Evolutionary conservation across 1,140 invertebrate genomes (phyloP).

Genomic region (Drosophila micromelanica): DNA sequence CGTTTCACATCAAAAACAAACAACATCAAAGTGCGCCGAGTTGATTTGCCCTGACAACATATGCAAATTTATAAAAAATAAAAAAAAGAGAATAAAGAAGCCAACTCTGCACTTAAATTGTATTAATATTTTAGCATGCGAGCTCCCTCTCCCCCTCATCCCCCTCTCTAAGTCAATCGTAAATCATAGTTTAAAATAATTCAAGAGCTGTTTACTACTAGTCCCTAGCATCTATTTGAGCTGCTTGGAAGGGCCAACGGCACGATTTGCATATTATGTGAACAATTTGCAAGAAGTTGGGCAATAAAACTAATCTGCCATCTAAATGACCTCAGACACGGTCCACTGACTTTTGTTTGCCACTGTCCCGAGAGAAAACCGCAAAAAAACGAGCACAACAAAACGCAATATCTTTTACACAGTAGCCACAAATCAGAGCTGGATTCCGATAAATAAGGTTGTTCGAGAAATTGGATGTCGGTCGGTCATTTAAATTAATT

Average conservation of each 20-base stretch:
- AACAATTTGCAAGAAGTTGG: conserved; percentile 74
- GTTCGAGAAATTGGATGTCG: conserved; percentile 6
- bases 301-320: conserved; percentile 78
- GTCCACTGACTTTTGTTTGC: conserved; percentile 60
- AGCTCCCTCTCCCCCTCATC: background rate
- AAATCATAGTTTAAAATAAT: conserved; percentile 49
- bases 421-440: conserved; percentile 49
- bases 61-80: conserved; percentile 38
- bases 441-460: conserved; percentile 41
- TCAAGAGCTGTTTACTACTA: conserved; percentile 16
- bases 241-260: conserved; percentile 12
- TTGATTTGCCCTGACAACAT: conserved; percentile 30
- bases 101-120: background rate
- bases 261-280: conserved; percentile 74
- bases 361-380: conserved; percentile 33
- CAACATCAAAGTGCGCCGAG: conserved; percentile 47
- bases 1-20: conserved; percentile 47
- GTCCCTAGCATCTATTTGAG: background rate
- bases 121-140: conserved; percentile 26
- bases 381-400: conserved; percentile 26
- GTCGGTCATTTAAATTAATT: conserved; percentile 45
- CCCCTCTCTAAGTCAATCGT: conserved; percentile 6
- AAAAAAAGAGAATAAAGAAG: background rate
- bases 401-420: conserved; percentile 19
- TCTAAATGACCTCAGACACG: conserved; percentile 73